Percentiles rank a stretch among this genome's conserved stretches.
These are phyloP conservation scores for Himalopsyche japonica DNA, from an alignment of 2,888 invertebrate genomes.

Conservation along the genomic window DNA sequence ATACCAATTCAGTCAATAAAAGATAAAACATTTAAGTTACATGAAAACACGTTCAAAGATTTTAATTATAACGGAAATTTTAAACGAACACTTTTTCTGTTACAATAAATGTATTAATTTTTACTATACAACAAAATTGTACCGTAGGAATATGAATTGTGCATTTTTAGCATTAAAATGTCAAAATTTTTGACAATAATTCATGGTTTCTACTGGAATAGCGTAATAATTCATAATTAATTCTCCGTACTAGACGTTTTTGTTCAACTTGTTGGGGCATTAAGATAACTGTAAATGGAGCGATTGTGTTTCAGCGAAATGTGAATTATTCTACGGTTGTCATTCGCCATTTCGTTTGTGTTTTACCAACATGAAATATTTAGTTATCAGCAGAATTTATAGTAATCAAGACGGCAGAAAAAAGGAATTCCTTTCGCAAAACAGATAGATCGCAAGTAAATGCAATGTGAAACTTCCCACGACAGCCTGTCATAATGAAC, in stretches of 20 bases:
- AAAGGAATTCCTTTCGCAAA: not conserved
- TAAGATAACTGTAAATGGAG: not conserved
- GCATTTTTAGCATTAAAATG: not conserved
- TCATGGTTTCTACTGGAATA: not conserved
- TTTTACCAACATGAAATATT: not conserved
- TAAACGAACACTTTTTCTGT: too few relatives aligned
- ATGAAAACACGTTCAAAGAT: too few relatives aligned
- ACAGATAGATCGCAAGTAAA: not conserved
- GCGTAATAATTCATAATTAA: not conserved
- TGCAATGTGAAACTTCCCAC: conserved; percentile 16
- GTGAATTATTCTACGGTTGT: not conserved
- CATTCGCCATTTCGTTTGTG: not conserved
- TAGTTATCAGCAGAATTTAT: not conserved
- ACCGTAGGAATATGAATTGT: not conserved
- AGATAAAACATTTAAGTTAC: not conserved
- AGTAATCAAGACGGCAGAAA: not conserved
- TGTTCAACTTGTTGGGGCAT: not conserved
- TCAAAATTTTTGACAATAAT: not conserved
- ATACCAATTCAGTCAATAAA: not conserved
- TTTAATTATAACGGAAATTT: too few relatives aligned
- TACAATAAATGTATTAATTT: not conserved
- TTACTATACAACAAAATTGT: not conserved
- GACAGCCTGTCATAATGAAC: conserved; percentile 1
- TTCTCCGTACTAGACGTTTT: not conserved
- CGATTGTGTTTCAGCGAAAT: not conserved